phyloP scores from a whole-genome alignment of 2,888 invertebrate genomes.

The Atherix ibis region DNA sequence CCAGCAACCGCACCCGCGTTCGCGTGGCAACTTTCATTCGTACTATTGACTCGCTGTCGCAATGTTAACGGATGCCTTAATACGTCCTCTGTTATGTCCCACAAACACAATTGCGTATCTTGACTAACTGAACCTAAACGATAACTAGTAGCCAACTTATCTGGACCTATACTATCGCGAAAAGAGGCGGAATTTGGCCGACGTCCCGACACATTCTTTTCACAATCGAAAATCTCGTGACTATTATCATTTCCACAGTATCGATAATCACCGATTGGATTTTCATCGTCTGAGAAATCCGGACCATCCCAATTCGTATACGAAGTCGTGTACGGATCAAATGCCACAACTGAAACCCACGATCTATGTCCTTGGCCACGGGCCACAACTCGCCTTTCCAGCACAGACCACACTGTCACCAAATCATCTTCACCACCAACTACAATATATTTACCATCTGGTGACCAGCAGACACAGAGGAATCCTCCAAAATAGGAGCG shows the following conservation, averaged over 20 bases:
- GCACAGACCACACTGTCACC: constrained; percentile 91
- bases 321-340: constrained; percentile 72
- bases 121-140: constrained; percentile 90
- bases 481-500: constrained; percentile 97
- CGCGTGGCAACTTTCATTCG: constrained; percentile 16
- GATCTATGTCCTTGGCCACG: constrained; percentile 94
- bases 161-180: constrained; percentile 29
- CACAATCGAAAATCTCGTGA: constrained; percentile 23
- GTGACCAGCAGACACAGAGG: constrained; percentile 95
- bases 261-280: constrained; percentile 28
- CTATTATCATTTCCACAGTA: constrained; percentile 20
- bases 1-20: constrained; percentile 16
- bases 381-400: constrained; percentile 87
- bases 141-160: constrained; percentile 48
- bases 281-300: constrained; percentile 43
- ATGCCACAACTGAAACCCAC: constrained; percentile 95
- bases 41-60: constrained; percentile 27
- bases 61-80: constrained; percentile 49
- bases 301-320: constrained; percentile 44
- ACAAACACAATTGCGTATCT: constrained; percentile 93
- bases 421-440: constrained; percentile 98
- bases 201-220: constrained; percentile 17
- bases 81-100: constrained; percentile 96
- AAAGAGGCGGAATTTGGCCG: constrained; percentile 28
- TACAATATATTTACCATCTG: constrained; percentile 86